Evolutionary conservation across 2,113 vertebrate genomes (phyloP).

Genomic region (Lycocorax pyrrhopterus): DNA sequence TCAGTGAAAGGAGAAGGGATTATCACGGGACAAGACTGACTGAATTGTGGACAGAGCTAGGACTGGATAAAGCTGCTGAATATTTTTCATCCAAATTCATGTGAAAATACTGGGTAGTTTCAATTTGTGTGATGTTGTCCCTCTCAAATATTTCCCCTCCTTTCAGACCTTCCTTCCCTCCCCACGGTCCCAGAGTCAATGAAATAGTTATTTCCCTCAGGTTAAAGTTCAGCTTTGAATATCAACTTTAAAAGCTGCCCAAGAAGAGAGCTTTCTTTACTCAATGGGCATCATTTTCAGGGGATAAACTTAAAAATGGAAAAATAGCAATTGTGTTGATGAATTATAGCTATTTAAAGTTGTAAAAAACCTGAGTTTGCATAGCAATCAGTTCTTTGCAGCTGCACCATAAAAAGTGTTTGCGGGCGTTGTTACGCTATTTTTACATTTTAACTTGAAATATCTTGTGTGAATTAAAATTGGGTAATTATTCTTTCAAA

Average conservation of each 20-base stretch:
- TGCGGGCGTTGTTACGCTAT: neutral
- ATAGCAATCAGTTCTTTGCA: neutral
- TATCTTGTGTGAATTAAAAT: neutral
- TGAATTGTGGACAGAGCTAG: neutral
- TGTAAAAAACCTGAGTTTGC: neutral
- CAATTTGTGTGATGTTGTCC: neutral
- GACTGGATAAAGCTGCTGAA: neutral
- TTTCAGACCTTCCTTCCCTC: conserved; percentile 4
- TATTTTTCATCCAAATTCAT: neutral
- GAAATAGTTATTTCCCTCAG: conserved; percentile 31
- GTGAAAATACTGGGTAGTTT: neutral
- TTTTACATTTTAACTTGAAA: neutral
- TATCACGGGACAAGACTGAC: neutral
- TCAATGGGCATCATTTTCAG: neutral
- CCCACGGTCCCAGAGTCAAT: neutral
- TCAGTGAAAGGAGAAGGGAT: conserved; percentile 19
- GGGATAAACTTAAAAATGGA: neutral
- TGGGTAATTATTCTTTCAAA: neutral
- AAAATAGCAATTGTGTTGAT: neutral
- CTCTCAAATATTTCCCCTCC: neutral
- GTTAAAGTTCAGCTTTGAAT: conserved; percentile 58
- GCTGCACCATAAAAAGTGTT: neutral
- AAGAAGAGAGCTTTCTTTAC: conserved; percentile 6
- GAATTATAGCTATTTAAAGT: neutral
- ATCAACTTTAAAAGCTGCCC: conserved; percentile 44